Evolutionary conservation across 92 coral and sea anemone genomes (phyloP).

Genomic region (Umimayanthus chanpuru): DNA sequence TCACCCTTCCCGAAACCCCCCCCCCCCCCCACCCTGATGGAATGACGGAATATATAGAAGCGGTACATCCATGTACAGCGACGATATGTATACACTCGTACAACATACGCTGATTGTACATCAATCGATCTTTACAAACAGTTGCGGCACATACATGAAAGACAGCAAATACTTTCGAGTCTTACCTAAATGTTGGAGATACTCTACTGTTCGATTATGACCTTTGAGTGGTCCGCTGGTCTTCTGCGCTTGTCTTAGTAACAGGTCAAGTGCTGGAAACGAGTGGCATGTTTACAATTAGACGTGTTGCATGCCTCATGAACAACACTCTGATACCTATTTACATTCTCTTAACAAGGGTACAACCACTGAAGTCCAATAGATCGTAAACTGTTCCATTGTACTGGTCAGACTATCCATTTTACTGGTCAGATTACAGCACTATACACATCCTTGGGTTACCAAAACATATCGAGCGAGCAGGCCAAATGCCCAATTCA

Average conservation of each 20-base stretch:
- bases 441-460: too few species aligned
- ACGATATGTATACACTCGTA: neutral
- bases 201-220: slow-evolving; percentile 92
- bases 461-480: too few species aligned
- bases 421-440: too few species aligned
- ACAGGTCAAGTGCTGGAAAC: slow-evolving; percentile 81
- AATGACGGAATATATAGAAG: too few species aligned
- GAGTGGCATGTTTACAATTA: neutral
- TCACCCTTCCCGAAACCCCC: too few species aligned
- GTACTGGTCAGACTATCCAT: neutral
- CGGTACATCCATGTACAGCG: neutral
- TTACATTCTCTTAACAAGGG: too few species aligned
- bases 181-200: slow-evolving; percentile 92
- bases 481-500: too few species aligned
- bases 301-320: neutral
- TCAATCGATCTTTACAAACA: neutral
- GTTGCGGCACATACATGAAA: neutral
- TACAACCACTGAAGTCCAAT: too few species aligned
- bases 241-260: slow-evolving; percentile 93
- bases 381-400: neutral
- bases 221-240: slow-evolving; percentile 89
- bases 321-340: too few species aligned
- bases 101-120: neutral
- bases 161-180: neutral
- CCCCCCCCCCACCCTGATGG: too few species aligned